Evolutionary conservation across 2,888 invertebrate species (phyloP), one percentile per base, ranked within the genome.

Genomic region (Cinara cedri): DNA sequence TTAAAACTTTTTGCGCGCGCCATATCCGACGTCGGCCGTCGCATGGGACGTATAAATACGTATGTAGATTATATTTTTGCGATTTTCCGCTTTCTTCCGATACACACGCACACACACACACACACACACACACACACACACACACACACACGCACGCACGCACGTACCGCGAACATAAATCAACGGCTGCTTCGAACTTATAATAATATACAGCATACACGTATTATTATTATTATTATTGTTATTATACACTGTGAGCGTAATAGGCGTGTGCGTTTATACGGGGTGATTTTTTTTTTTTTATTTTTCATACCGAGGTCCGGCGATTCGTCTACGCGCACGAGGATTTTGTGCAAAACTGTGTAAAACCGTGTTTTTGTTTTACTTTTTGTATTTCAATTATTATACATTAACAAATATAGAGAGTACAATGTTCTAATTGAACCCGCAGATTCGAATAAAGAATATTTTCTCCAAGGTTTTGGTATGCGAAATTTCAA

Each of bases 31-130:
- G 34, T 34, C 6, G 3, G 34, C 34, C 34, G 34, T 34, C 34
- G 34, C 34, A 6, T 8, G 16, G 19, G 24, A 54, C 10, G 49
- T 54, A 19, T 16, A 14, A n/a, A 34, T 51, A 70, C 13, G 49
- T 71, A 42, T 68, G 26, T 21, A 44, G 44, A 71, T 34, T 68
- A 26, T 71, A 42, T 46, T 24, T 72, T 60, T 46, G 46, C 13
- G n/a, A 46, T 60, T 60, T 60, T 46, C 26, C 26, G n/a, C n/a
- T 72, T 72, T 60, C 57, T 8, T 72, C 62, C 6, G 10, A 74
- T 10, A n/a, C 62, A 1, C 14, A n/a, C n/a, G 21, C 42, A 42
- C 63, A 51, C 51, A 74, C 34, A 34, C 34, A 34, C 6, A 34
- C 3, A 34, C 6, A 34, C 6, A 34, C 6, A 34, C 34, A 34